These are phyloP conservation scores for Rhabdophis nuchalis DNA, from an alignment of 2,797 vertebrate genomes.

Conservation along the genomic window DNA sequence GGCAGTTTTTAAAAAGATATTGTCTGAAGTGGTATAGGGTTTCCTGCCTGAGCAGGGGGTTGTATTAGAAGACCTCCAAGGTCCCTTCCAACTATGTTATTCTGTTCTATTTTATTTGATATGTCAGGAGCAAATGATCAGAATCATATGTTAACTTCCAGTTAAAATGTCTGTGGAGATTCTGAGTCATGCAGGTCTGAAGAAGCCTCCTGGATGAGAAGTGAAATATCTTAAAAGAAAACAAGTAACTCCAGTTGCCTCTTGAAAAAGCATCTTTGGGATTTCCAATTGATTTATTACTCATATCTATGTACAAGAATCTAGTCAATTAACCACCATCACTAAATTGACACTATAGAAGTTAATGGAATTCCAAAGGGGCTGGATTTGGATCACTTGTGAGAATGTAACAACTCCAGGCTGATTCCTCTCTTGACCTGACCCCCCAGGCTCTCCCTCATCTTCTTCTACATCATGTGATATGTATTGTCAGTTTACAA, in stretches of 20 bases:
- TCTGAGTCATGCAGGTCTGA: too few relatives aligned
- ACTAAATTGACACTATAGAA: background rate
- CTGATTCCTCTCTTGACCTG: background rate
- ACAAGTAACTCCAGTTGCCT: too few relatives aligned
- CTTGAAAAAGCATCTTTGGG: too few relatives aligned
- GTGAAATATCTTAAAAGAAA: too few relatives aligned
- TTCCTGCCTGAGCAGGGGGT: too few relatives aligned
- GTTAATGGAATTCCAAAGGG: background rate
- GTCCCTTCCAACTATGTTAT: too few relatives aligned
- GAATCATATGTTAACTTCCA: background rate
- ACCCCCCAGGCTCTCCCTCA: background rate
- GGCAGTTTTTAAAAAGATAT: background rate
- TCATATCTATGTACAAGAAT: background rate
- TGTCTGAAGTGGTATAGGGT: too few relatives aligned
- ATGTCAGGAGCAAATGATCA: background rate
- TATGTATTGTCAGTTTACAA: background rate
- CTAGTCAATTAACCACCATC: background rate
- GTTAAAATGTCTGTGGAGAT: too few relatives aligned
- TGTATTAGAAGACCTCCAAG: too few relatives aligned
- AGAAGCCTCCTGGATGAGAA: too few relatives aligned
- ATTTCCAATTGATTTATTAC: background rate
- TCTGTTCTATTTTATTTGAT: background rate
- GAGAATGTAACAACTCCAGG: background rate
- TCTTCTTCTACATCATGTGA: background rate
- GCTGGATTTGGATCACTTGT: background rate